Base-by-base conservation (phyloP, 1,140 invertebrate genomes). In the Heliconius congener region DNA sequence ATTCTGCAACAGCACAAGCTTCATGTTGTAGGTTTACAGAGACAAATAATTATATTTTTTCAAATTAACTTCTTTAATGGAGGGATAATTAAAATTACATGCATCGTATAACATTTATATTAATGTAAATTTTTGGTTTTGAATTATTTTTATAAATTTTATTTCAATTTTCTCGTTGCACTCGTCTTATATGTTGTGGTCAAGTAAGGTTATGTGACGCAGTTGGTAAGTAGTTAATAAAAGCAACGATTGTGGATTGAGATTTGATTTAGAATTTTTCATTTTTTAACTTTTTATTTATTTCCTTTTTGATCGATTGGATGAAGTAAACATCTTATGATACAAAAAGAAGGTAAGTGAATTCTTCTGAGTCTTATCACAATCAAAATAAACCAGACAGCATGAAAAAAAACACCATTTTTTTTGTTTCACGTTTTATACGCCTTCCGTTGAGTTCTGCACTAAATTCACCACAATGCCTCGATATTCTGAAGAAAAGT, bases 41-140 rank as follows among this genome's bases (percentile, higher is more conserved):
- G n/a, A n/a, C 8, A 66, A 66, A 66, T 66, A 66, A 66, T 66
- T 66, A 13, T 60, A 2, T 66, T 66, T 66, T 37, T 66, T 66
- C 16, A 66, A 66, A n/a, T 27, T 30, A 66, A 23, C 23, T 66
- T 66, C 3, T 66, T 66, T 30, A 16, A 66, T 66, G 60, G 23
- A 27, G 27, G 13, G 4, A 66, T 66, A 66, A 66, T 66, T 66
- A 27, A 66, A 66, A 66, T 66, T 66, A 66, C 23, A 66, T 66
- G 60, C 60, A 27, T 66, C 60, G 60, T 66, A 66, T 66, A 66
- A 66, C 27, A 66, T 66, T 66, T 66, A 27, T 30, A 27, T 66
- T 66, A 66, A 66, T 16, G 3, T 16, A 5, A 1, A 6, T 66
- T 66, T 27, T 66, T 27, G 16, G 60, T 66, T 66, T 66, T 18